phyloP scores from a whole-genome alignment of 1,140 invertebrate species.

The Drosophila busckii region DNA sequence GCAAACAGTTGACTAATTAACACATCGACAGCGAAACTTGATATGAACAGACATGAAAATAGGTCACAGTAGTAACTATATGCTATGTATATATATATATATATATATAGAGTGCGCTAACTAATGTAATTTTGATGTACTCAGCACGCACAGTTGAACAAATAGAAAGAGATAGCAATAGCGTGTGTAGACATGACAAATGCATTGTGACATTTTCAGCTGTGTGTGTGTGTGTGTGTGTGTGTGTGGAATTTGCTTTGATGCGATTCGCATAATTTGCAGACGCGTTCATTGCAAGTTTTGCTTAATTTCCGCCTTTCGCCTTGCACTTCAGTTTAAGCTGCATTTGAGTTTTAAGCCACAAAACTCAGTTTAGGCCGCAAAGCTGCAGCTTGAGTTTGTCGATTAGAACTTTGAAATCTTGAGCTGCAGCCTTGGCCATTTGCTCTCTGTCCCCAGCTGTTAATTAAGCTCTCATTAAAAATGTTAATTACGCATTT shows the following conservation, averaged over 20 bases:
- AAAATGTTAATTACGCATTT: conserved; percentile 41
- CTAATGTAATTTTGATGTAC: conserved; percentile 69
- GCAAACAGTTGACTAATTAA: conserved; percentile 62
- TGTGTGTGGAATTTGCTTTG: neutral
- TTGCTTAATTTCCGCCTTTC: conserved; percentile 34
- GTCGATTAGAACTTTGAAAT: too few relatives aligned
- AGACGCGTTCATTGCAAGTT: conserved; percentile 1
- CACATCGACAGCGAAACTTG: conserved; percentile 43
- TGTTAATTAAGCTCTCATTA: conserved; percentile 49
- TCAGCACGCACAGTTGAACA: conserved; percentile 19
- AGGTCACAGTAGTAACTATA: conserved; percentile 35
- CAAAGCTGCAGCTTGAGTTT: neutral
- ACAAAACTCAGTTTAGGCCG: too few relatives aligned
- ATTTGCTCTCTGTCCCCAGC: too few relatives aligned
- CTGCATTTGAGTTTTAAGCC: too few relatives aligned
- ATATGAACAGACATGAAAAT: conserved; percentile 16
- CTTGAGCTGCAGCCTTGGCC: too few relatives aligned
- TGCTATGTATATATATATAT: conserved; percentile 3
- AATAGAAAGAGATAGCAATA: conserved; percentile 17
- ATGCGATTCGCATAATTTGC: neutral
- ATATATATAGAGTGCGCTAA: conserved; percentile 18
- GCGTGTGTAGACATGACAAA: neutral
- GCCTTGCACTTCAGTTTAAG: too few relatives aligned
- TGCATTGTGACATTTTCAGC: conserved; percentile 20
- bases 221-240: neutral